These are phyloP conservation scores for Invenusta paracnida DNA, from an alignment of 2,888 invertebrate species.

Conservation along the genomic window DNA sequence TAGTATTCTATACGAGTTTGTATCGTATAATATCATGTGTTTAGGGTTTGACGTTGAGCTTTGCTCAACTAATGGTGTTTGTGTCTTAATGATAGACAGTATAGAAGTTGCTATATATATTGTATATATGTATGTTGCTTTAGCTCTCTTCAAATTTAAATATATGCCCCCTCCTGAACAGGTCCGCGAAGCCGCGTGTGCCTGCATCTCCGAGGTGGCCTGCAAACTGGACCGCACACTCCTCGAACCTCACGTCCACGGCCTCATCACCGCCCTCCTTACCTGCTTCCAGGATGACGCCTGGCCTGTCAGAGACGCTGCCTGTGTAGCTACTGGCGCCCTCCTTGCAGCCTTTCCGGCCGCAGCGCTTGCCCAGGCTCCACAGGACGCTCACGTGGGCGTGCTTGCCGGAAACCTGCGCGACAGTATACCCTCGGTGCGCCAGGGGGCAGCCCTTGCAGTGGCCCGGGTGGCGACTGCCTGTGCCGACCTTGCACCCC, in stretches of 20 bases:
- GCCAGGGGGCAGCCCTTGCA: constrained; percentile 65
- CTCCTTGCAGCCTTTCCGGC: constrained; percentile 38
- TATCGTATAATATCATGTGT: too few relatives aligned
- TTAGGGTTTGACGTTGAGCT: too few relatives aligned
- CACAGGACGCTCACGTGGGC: constrained; percentile 59
- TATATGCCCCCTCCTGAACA: background rate
- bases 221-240: constrained; percentile 60
- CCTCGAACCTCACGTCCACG: constrained; percentile 60
- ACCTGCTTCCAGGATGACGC: constrained; percentile 64
- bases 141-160: background rate
- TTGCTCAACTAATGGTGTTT: too few relatives aligned
- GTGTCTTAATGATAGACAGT: too few relatives aligned
- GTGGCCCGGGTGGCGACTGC: constrained; percentile 60
- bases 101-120: too few relatives aligned
- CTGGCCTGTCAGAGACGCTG: constrained; percentile 64
- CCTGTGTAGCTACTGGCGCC: constrained; percentile 39
- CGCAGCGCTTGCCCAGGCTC: constrained; percentile 49
- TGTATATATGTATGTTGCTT: too few relatives aligned
- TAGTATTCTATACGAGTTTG: too few relatives aligned
- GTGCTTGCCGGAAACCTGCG: constrained; percentile 61
- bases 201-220: constrained; percentile 65
- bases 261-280: constrained; percentile 61
- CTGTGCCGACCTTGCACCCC: background rate
- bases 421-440: constrained; percentile 64
- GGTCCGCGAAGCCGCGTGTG: constrained; percentile 63